Base-by-base conservation (phyloP, 2,113 vertebrate species). In the Carlito syrichta region DNA sequence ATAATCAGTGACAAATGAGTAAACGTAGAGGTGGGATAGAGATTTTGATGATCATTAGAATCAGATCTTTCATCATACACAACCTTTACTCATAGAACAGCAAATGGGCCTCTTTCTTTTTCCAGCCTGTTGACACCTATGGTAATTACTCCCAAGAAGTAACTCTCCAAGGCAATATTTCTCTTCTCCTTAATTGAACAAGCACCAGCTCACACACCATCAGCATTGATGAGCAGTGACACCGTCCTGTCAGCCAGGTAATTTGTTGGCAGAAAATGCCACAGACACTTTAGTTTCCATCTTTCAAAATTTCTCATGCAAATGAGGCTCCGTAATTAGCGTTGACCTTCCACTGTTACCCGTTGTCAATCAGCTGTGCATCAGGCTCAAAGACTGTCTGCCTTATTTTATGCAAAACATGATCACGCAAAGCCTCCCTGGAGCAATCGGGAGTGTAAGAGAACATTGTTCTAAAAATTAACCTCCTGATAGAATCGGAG, bases 211-310 rank as follows among this genome's bases (percentile, higher is more conserved):
- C 94, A 32, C 52, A 93, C 43, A 62, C 45, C 13, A 81, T 97
- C n/a, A 43, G 82, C 50, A 1, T 63, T 98, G 98, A 98, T 97
- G 95, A 98, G 90, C 85, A 10, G 87, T 62, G 97, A 98, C 97
- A 97, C 74, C 87, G 74, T 96, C 90, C 97, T 96, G 96, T 98
- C 97, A 98, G 93, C 93, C 87, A 89, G 91, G 93, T 97, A 98
- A 98, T 98, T 97, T 97, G 95, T 96, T 90, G 97, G 96, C 95
- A 97, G 96, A 96, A 98, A 98, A 98, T 77, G 97, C 97, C 97
- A 98, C 91, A 96, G 94, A 97, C 62, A 66, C 89, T 98, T 98
- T 94, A 95, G 93, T 68, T 97, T 83, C 84, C 71, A 81, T 96
- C 96, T 97, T 98, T 98, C 98, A 98, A 96, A 98, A 96, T 89